Conservation (phyloP, 2,797 vertebrate species). For the Cyprinodon diabolis region DNA sequence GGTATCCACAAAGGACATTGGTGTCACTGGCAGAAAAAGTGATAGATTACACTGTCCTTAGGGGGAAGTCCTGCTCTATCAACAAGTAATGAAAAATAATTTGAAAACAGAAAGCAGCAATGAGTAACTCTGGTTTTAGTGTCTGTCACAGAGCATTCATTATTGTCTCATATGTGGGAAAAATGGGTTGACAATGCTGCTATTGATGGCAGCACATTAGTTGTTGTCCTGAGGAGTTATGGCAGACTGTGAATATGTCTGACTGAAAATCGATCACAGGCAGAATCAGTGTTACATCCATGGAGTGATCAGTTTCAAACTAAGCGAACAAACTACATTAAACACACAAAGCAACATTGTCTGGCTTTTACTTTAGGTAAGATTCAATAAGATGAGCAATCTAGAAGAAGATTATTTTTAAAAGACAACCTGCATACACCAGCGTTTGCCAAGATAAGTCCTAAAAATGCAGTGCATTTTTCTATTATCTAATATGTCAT, state of each 20-base stretch:
- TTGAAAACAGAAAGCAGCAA: constrained; percentile 66
- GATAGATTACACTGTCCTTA: constrained; percentile 70
- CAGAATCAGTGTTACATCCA: constrained; percentile 46
- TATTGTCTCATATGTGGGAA: constrained; percentile 56
- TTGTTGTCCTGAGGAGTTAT: constrained; percentile 66
- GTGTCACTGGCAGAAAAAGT: constrained; percentile 57
- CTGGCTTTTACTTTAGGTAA: background rate
- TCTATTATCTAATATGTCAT: background rate
- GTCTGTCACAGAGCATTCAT: constrained; percentile 59
- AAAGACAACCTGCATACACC: background rate
- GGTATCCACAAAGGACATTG: constrained; percentile 40
- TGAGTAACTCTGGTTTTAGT: constrained; percentile 58
- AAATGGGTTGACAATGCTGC: constrained; percentile 65
- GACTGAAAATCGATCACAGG: constrained; percentile 65
- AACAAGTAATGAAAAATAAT: constrained; percentile 77
- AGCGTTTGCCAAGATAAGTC: background rate
- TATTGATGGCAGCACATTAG: constrained; percentile 70
- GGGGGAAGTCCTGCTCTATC: constrained; percentile 72
- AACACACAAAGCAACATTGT: background rate
- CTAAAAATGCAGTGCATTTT: background rate
- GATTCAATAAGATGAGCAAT: background rate
- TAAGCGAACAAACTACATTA: constrained; percentile 17
- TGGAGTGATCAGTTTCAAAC: constrained; percentile 41
- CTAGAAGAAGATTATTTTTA: background rate
- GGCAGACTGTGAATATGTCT: constrained; percentile 52